Evolutionary conservation across 2,797 vertebrate species (phyloP).

Genomic region (Sus cebifrons): DNA sequence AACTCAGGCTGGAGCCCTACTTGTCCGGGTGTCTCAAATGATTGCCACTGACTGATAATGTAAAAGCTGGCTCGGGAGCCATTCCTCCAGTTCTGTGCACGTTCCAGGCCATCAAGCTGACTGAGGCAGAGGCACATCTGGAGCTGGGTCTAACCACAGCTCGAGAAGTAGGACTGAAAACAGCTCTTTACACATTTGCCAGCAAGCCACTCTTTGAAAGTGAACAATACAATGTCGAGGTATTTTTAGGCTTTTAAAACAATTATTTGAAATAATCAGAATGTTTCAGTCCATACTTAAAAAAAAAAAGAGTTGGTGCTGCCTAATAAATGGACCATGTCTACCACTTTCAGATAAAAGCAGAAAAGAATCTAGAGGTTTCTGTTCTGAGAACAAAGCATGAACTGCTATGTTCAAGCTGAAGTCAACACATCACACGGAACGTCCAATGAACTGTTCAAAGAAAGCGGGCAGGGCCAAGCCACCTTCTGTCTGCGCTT

Average conservation of each 20-base stretch:
- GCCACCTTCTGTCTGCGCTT: background rate
- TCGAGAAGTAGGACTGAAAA: conserved; percentile 70
- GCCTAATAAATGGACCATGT: background rate
- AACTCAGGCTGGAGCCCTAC: conserved; percentile 5
- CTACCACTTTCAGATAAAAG: background rate
- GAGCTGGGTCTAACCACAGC: conserved; percentile 61
- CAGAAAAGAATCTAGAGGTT: background rate
- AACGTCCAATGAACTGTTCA: background rate
- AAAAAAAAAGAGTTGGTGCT: background rate
- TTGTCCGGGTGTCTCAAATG: conserved; percentile 31
- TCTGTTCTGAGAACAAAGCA: background rate
- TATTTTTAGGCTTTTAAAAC: conserved; percentile 66
- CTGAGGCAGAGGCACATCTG: conserved; percentile 71
- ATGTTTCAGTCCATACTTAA: background rate
- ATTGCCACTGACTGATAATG: conserved; percentile 1
- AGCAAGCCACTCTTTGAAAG: conserved; percentile 75
- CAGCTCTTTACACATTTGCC: conserved; percentile 62
- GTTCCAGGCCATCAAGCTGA: conserved; percentile 81
- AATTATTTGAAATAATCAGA: background rate
- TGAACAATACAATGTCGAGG: background rate
- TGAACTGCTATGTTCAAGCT: background rate
- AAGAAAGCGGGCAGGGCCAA: background rate
- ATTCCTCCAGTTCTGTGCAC: conserved; percentile 81
- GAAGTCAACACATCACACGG: background rate
- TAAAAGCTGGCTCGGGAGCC: conserved; percentile 52